Conservation (phyloP, 2,888 invertebrate species). For the Ypsolopha scabrella region DNA sequence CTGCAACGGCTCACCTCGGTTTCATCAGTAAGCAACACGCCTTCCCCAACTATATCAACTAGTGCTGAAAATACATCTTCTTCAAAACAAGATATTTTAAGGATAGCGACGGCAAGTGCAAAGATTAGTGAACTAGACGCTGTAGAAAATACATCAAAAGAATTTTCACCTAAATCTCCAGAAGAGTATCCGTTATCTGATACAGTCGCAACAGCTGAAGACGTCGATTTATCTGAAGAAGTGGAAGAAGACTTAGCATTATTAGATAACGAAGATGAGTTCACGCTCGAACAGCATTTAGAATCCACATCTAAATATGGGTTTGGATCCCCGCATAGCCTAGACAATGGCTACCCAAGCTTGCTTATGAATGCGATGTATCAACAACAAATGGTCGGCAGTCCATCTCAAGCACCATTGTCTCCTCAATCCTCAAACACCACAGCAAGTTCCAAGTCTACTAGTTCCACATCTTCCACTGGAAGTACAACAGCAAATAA, state of each 20-base stretch:
- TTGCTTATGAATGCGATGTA: conserved; percentile 78
- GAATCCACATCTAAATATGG: conserved; percentile 58
- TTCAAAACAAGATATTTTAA: conserved; percentile 76
- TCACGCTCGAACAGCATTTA: conserved; percentile 71
- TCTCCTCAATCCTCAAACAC: conserved; percentile 58
- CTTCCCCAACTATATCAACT: conserved; percentile 33
- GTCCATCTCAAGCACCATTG: conserved; percentile 53
- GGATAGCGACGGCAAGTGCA: conserved; percentile 70
- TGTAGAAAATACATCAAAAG: conserved; percentile 40
- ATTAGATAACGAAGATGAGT: conserved; percentile 80
- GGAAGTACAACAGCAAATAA: conserved; percentile 57
- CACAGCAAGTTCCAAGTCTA: conserved; percentile 43
- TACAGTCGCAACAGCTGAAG: conserved; percentile 67
- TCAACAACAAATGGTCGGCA: conserved; percentile 66
- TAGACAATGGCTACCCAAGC: conserved; percentile 78
- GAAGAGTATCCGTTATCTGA: conserved; percentile 63
- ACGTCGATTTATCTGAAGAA: conserved; percentile 77
- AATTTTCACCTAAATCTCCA: conserved; percentile 57
- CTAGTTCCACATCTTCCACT: conserved; percentile 56
- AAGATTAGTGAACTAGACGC: conserved; percentile 60
- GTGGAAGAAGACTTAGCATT: conserved; percentile 81
- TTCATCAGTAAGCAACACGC: conserved; percentile 60
- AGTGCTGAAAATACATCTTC: conserved; percentile 42
- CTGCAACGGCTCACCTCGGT: conserved; percentile 82
- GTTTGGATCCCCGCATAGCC: conserved; percentile 62